Conservation (phyloP, 2,888 invertebrate species). For the Latheticus oryzae region DNA sequence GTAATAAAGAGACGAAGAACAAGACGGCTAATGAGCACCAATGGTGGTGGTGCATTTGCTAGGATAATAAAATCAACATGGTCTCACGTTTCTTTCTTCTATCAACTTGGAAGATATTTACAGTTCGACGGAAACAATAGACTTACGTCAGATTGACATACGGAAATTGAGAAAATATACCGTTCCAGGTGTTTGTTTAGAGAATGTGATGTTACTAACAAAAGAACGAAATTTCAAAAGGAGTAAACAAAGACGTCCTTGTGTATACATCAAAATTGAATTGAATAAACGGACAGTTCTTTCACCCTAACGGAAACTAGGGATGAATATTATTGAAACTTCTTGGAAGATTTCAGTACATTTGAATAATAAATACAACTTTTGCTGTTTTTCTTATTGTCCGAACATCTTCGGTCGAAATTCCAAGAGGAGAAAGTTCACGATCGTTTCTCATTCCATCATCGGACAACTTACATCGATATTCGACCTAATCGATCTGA, state of each 20-base stretch:
- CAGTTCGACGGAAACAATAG: slow-evolving; percentile 10
- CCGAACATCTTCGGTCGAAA: background rate
- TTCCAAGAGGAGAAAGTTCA: slow-evolving; percentile 18
- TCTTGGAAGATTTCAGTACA: no score
- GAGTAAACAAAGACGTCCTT: slow-evolving; percentile 4
- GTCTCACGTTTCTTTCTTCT: slow-evolving; percentile 6
- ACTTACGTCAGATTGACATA: slow-evolving; percentile 2
- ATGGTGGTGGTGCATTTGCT: background rate
- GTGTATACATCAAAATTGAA: slow-evolving; percentile 2
- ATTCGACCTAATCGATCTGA: slow-evolving; percentile 24
- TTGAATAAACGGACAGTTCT: no score
- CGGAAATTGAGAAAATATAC: slow-evolving; percentile 11
- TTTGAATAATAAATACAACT: no score
- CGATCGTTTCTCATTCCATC: slow-evolving; percentile 23
- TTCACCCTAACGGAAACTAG: no score
- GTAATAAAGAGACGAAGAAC: slow-evolving; percentile 11
- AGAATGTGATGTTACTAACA: slow-evolving; percentile 2
- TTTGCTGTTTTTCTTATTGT: slow-evolving; percentile 1
- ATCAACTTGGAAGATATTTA: slow-evolving; percentile 10
- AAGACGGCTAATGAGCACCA: slow-evolving; percentile 8
- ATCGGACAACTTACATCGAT: slow-evolving; percentile 3
- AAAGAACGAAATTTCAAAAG: no score
- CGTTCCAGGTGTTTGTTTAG: slow-evolving; percentile 5
- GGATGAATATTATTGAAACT: no score
- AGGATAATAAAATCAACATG: slow-evolving; percentile 11